Percentiles rank a stretch among this genome's conserved stretches.
phyloP scores from a whole-genome alignment of 2,888 invertebrate species.

The Taenaris catops region DNA sequence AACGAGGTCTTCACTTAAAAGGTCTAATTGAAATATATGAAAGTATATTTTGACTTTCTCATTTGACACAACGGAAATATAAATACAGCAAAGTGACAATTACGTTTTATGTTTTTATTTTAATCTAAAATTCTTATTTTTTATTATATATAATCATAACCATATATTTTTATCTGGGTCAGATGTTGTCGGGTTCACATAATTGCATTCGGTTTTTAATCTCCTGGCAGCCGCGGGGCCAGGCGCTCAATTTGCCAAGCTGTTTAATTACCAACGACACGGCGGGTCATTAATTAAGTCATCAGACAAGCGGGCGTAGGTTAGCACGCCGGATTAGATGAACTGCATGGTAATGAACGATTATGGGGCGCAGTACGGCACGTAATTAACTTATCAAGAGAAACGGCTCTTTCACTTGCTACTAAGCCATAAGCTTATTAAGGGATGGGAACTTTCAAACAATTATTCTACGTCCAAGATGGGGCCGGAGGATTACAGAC shows the following conservation, averaged over 20 bases:
- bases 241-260: constrained; percentile 67
- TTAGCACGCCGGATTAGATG: constrained; percentile 55
- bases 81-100: too few relatives aligned
- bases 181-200: constrained; percentile 37
- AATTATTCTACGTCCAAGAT: constrained; percentile 5
- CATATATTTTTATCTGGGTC: constrained; percentile 31
- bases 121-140: too few relatives aligned
- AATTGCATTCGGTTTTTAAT: constrained; percentile 74
- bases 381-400: constrained; percentile 27
- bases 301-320: constrained; percentile 65
- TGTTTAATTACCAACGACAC: constrained; percentile 73
- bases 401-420: constrained; percentile 21
- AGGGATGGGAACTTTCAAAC: constrained; percentile 8
- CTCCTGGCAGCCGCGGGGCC: constrained; percentile 47
- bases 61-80: too few relatives aligned
- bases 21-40: too few relatives aligned
- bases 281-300: constrained; percentile 75
- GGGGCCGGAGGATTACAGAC: background rate
- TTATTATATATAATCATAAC: too few relatives aligned
- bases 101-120: too few relatives aligned
- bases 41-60: too few relatives aligned
- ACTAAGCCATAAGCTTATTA: constrained; percentile 17
- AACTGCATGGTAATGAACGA: constrained; percentile 56
- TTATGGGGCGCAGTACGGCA: constrained; percentile 37
- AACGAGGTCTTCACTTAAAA: too few relatives aligned